Evolutionary conservation across 2,113 vertebrate genomes (phyloP), one percentile per base, ranked within the genome.

Genomic region (Agapornis roseicollis): DNA sequence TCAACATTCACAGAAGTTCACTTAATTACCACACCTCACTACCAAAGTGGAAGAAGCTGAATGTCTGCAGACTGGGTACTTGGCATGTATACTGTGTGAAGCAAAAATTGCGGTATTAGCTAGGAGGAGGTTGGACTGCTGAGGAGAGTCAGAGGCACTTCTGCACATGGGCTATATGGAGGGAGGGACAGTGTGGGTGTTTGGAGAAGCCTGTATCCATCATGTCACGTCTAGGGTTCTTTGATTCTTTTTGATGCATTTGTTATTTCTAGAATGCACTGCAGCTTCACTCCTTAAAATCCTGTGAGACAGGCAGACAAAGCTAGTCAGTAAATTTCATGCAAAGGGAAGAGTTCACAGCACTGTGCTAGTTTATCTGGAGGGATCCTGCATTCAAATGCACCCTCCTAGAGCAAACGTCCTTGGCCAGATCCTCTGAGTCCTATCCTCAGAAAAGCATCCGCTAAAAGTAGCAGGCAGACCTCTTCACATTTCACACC

Each of bases 11-110:
- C 55, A 64, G 9, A 55, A 82, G 23, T 81, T 90, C 76, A 76
- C 58, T 86, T 68, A 17, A 47, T 82, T 69, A 52, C 61, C 44
- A 37, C 71, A 94, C 41, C 58, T 94, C 41, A 46, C 76, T 93
- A 66, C 31, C 37, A 31, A 64, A 65, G 66, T 35, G 85, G 85
- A 82, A 91, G 82, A 88, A 88, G 50, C 37, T 3, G 9, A 66
- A 14, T 0, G 8, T 53, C 64, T 83, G 58, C 53, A 85, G 49
- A 49, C 53, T 41, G 74, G 13, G 13, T 79, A 35, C 27, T 81
- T 91, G 39, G 52, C 33, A 37, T 0, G 0, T 35, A 4, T 17
- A 16, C 28, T 52, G 49, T 61, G 70, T 2, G 7, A 66, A 33
- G 6, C 73, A 50, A 76, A 80, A 50, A 33, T 11, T 8, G 42